Base-by-base conservation (phyloP, 2,797 vertebrate genomes). In the Gouania willdenowi region DNA sequence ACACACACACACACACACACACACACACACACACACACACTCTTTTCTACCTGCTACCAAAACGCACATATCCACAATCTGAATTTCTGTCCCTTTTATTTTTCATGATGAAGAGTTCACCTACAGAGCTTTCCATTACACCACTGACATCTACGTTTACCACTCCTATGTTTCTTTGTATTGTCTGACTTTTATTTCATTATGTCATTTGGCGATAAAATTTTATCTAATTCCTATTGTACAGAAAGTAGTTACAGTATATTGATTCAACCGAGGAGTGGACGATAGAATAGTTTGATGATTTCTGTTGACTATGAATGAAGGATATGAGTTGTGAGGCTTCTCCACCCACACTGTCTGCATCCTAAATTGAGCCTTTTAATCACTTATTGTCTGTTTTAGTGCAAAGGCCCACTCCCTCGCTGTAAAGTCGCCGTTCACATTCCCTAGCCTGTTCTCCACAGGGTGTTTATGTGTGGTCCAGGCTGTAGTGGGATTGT, bases 381-480 rank as follows among this genome's bases (percentile, higher is more conserved):
- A 63, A 54, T 43, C 20, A 27, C 44, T 12, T 26, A 48, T 60
- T 44, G 26, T 65, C 51, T 43, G 27, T 42, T 25, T 42, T 50
- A 35, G 12, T 28, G 10, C 40, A 35, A 29, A 62, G 21, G 45
- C 26, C 26, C 37, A 23, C 33, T 38, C 43, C 6, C 12, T 19
- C n/a, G 6, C 38, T 29, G 45, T 52, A 40, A 21, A 12, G 26
- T 42, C 22, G 19, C 43, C 68, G 52, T 27, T 38, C 49, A 46
- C 38, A 23, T 52, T 56, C 60, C n/a, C 40, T 43, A 32, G 42
- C 43, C 26, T 22, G 67, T 42, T 39, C 38, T 72, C 70, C 60
- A 34, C 43, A 60, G 47, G 64, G 73, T 85, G 82, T 84, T 85
- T 86, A 84, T 81, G 83, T 84, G 81, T 83, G 81, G 74, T 77